These are phyloP conservation scores for Cataglyphis hispanica DNA, from an alignment of 1,140 invertebrate genomes.

Conservation along the genomic window DNA sequence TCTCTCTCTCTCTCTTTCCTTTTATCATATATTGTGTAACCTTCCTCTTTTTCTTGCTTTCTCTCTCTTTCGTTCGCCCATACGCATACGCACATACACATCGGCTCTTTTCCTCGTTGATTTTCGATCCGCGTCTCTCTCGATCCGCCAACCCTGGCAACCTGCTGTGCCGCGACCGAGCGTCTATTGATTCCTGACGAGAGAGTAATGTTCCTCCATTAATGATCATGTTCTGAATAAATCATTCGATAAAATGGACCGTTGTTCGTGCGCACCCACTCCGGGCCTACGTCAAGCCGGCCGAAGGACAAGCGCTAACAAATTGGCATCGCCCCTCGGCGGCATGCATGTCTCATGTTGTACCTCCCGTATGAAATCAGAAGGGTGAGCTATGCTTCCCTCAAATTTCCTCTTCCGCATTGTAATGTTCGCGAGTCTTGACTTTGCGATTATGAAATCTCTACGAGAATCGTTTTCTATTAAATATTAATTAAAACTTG, in stretches of 20 bases:
- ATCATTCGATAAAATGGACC: slow-evolving; percentile 85
- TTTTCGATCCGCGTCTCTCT: slow-evolving; percentile 36
- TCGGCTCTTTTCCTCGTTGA: slow-evolving; percentile 40
- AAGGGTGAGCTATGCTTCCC: slow-evolving; percentile 1
- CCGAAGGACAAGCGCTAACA: slow-evolving; percentile 74
- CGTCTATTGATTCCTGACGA: slow-evolving; percentile 83
- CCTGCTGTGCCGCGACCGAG: slow-evolving; percentile 63
- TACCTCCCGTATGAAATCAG: slow-evolving; percentile 21
- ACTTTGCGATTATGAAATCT: neutral
- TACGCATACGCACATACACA: neutral
- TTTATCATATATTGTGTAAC: slow-evolving; percentile 9
- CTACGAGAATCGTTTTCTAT: neutral
- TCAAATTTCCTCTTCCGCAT: slow-evolving; percentile 12
- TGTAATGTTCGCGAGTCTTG: slow-evolving; percentile 54
- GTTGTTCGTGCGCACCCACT: slow-evolving; percentile 73
- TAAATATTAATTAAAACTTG: slow-evolving; percentile 41
- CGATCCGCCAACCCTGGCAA: slow-evolving; percentile 38
- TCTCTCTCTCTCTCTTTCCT: slow-evolving; percentile 8
- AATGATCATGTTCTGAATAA: slow-evolving; percentile 84
- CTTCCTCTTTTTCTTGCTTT: slow-evolving; percentile 1
- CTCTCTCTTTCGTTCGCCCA: neutral
- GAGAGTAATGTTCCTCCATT: slow-evolving; percentile 84
- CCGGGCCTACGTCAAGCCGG: slow-evolving; percentile 65
- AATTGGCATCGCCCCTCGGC: slow-evolving; percentile 70
- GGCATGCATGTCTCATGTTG: slow-evolving; percentile 37